Evolutionary conservation across 1,140 invertebrate genomes (phyloP).

Genomic region (Orchestia grillus): DNA sequence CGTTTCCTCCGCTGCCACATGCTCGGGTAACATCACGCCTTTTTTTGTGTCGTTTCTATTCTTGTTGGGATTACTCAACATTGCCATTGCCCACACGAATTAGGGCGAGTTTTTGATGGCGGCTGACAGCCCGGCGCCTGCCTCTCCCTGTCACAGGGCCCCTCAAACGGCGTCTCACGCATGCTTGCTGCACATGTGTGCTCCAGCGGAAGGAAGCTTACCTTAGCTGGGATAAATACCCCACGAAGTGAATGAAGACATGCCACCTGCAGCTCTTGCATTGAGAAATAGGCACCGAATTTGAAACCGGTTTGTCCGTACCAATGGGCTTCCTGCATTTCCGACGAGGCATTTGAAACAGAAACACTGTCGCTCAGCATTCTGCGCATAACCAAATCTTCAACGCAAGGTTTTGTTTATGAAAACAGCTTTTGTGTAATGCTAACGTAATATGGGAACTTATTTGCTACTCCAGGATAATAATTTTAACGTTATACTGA

Average conservation of each 20-base stretch:
- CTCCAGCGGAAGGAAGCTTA: background rate
- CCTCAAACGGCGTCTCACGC: background rate
- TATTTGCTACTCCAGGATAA: background rate
- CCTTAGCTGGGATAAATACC: background rate
- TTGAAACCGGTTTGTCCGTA: background rate
- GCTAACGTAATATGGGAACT: background rate
- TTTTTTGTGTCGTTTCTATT: background rate
- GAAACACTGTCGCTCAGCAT: background rate
- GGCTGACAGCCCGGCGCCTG: background rate
- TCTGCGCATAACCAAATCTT: background rate
- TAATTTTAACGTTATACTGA: background rate
- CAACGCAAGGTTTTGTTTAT: background rate
- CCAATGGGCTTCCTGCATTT: background rate
- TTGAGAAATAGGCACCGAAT: background rate
- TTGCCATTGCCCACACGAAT: conserved; percentile 7
- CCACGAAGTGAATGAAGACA: background rate
- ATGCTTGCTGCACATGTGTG: background rate
- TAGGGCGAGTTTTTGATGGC: conserved; percentile 8
- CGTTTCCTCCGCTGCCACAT: conserved; percentile 13
- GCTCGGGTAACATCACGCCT: conserved; percentile 43
- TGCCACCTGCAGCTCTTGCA: background rate
- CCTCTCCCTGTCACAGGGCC: background rate
- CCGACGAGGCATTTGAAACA: background rate
- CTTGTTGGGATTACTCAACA: conserved; percentile 13
- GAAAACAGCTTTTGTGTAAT: background rate